Evolutionary conservation across 2,888 invertebrate genomes (phyloP), one percentile per base, ranked within the genome.

Genomic region (Xanthorhoe spadicearia): DNA sequence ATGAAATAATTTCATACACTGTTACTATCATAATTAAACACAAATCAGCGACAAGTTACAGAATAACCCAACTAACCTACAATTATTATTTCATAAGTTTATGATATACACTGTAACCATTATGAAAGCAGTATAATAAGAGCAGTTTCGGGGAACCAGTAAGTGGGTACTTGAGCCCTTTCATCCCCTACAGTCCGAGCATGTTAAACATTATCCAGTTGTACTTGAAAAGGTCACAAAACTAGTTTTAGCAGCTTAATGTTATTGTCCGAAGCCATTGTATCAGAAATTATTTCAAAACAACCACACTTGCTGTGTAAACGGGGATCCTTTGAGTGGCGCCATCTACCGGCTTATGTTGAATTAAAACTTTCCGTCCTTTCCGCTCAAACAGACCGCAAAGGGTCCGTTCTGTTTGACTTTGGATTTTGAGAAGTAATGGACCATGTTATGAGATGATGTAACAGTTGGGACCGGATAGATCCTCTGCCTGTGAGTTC

Each of bases 321-420:
- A 57, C 61, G 57, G 19, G 35, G 49, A 53, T 48, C 65, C 51
- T 65, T 65, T 65, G 56, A 59, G 17, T n/a, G 52, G 38, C 38
- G 32, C 17, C 48, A 28, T 52, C 38, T 38, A 28, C 64, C 10
- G 32, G 62, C 68, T 68, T 69, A 61, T 57, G 66, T 71, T 71
- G 56, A 73, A 76, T 75, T 75, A 75, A 70, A 76, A 78, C 77
- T 63, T 76, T 64, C 53, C 68, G 57, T 17, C 28, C 65, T 46
- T 62, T 61, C 38, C 61, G 64, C 71, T 70, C 77, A 75, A 75
- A 79, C 71, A 72, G 67, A 77, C 79, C 81, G 60, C 79, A 76
- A 62, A 73, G 70, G 75, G 72, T 74, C 64, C 18, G n/a, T 74
- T 67, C 77, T 79, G 75, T 79, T 76, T 74, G 38, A 71, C 73